Evolutionary conservation across 1,140 invertebrate genomes (phyloP).

Genomic region (Drosophila athabasca): DNA sequence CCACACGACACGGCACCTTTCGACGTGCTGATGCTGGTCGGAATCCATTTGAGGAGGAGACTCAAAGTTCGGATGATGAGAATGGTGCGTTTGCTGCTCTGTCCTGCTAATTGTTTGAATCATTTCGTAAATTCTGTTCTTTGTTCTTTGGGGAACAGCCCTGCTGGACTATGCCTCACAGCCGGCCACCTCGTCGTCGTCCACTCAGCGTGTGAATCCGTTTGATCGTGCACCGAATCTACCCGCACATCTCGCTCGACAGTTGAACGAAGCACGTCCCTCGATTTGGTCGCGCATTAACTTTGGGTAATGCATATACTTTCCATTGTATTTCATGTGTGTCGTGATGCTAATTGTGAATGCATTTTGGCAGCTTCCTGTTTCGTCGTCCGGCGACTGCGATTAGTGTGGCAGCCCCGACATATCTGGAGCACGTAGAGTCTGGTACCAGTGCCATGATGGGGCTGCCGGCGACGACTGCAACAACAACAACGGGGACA

Average conservation of each 20-base stretch:
- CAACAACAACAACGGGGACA: conserved; percentile 25
- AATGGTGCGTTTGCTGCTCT: conserved; percentile 48
- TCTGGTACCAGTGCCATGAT: conserved; percentile 34
- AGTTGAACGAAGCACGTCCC: conserved; percentile 46
- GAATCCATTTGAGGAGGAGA: conserved; percentile 46
- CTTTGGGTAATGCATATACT: conserved; percentile 46
- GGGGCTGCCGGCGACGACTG: conserved; percentile 12
- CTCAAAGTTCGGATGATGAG: conserved; percentile 76
- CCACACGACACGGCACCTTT: conserved; percentile 74
- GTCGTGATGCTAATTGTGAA: background rate
- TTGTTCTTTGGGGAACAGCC: conserved; percentile 29
- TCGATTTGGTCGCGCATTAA: conserved; percentile 61
- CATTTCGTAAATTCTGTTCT: background rate
- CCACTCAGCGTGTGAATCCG: conserved; percentile 72
- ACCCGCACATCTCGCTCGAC: conserved; percentile 65
- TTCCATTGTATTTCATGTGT: background rate
- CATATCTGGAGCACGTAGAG: conserved; percentile 64
- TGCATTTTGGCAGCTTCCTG: conserved; percentile 41
- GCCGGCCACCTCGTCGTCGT: conserved; percentile 30
- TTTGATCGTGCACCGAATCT: conserved; percentile 77
- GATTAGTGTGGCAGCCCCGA: conserved; percentile 72
- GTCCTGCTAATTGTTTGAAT: background rate
- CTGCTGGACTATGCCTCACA: conserved; percentile 38
- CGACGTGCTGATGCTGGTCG: conserved; percentile 40
- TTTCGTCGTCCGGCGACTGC: conserved; percentile 51